Conservation (phyloP, 2,888 invertebrate genomes). For the Drosophila subsilvestris region DNA sequence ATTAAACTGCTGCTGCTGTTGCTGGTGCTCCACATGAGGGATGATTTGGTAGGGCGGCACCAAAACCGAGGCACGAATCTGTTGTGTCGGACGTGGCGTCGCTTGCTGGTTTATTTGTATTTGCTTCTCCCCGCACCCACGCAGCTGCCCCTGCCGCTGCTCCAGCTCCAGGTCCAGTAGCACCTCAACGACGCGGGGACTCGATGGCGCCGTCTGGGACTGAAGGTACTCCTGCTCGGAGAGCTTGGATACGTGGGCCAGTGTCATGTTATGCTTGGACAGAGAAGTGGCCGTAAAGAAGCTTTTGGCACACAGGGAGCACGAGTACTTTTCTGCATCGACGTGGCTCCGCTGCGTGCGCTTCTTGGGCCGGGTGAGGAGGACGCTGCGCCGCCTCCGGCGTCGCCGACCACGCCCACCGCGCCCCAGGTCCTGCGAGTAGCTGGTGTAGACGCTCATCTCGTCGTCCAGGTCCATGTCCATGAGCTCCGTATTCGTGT, state of each 20-base stretch:
- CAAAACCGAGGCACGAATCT: conserved; percentile 64
- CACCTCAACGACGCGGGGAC: conserved; percentile 35
- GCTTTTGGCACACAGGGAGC: conserved; percentile 87
- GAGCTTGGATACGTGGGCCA: conserved; percentile 87
- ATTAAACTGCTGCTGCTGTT: conserved; percentile 4
- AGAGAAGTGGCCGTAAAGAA: conserved; percentile 87
- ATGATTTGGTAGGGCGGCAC: conserved; percentile 47
- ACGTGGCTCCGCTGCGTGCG: conserved; percentile 62
- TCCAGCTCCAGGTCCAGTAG: not conserved
- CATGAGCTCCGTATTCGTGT: conserved; percentile 83
- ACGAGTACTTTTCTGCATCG: conserved; percentile 82
- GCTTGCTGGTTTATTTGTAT: conserved; percentile 1
- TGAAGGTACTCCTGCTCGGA: conserved; percentile 86
- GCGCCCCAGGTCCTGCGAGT: conserved; percentile 82
- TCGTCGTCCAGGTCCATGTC: conserved; percentile 84
- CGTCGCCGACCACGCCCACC: conserved; percentile 73
- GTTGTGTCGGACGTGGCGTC: conserved; percentile 13
- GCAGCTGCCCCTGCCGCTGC: not conserved
- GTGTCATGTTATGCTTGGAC: conserved; percentile 87
- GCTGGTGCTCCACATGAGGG: conserved; percentile 9
- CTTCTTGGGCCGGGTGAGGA: conserved; percentile 82
- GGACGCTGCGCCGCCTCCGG: conserved; percentile 79
- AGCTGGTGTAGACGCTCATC: conserved; percentile 83
- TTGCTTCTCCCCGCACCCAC: not conserved
- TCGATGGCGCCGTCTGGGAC: conserved; percentile 67